Conservation (phyloP, 2,113 vertebrate genomes). For the Enhydra lutris region DNA sequence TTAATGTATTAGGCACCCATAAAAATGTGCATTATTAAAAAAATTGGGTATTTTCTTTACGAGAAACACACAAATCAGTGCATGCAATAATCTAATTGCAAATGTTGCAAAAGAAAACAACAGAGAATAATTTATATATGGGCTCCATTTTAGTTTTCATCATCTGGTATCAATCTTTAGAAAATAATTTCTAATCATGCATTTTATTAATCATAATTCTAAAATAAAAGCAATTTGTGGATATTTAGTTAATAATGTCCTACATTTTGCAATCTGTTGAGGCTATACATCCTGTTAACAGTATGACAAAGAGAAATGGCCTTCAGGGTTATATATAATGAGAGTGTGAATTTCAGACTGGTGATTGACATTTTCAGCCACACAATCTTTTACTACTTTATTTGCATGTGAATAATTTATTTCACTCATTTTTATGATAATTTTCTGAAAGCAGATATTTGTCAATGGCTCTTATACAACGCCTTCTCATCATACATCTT, state of each 20-base stretch:
- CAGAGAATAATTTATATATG: constrained; percentile 52
- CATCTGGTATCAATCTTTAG: constrained; percentile 57
- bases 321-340: constrained; percentile 49
- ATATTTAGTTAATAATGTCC: constrained; percentile 55
- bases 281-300: constrained; percentile 68
- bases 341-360: constrained; percentile 61
- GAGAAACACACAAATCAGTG: background rate
- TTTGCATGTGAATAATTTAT: constrained; percentile 50
- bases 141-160: constrained; percentile 52
- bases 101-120: constrained; percentile 19
- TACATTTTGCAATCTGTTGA: constrained; percentile 57
- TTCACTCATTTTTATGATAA: constrained; percentile 66
- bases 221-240: constrained; percentile 61
- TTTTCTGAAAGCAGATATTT: constrained; percentile 40
- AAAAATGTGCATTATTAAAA: background rate
- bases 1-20: background rate
- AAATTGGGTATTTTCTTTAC: background rate
- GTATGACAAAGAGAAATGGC: constrained; percentile 50
- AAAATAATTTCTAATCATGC: constrained; percentile 67
- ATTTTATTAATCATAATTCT: constrained; percentile 65
- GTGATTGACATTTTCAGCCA: constrained; percentile 62
- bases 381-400: constrained; percentile 57
- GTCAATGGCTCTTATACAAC: background rate
- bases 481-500: background rate
- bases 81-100: background rate